Conservation (phyloP, 2,797 vertebrate species). For the Lateolabrax maculatus region DNA sequence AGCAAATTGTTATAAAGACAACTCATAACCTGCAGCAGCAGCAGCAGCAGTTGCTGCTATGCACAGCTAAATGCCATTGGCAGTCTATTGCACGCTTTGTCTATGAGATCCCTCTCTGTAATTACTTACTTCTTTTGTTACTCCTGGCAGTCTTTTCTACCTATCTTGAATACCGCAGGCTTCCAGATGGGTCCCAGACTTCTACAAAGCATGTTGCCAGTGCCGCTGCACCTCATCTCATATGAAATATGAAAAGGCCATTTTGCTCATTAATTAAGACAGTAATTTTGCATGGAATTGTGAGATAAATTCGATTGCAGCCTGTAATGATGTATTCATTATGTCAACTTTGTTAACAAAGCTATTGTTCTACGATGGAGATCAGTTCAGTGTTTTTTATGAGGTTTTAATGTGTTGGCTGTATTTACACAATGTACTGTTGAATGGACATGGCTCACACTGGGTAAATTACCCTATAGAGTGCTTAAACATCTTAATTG, state of each 20-base stretch:
- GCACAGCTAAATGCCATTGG: slow-evolving; percentile 40
- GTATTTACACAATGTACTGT: slow-evolving; percentile 19
- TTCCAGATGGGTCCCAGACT: slow-evolving; percentile 55
- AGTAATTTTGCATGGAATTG: slow-evolving; percentile 9
- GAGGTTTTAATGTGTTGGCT: slow-evolving; percentile 30
- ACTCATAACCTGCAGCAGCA: slow-evolving; percentile 33
- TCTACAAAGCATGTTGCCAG: slow-evolving; percentile 29
- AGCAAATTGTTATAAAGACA: slow-evolving; percentile 22
- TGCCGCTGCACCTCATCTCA: slow-evolving; percentile 19
- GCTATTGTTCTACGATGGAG: slow-evolving; percentile 17
- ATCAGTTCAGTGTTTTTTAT: slow-evolving; percentile 32
- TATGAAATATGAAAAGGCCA: slow-evolving; percentile 35
- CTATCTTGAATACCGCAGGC: slow-evolving; percentile 44
- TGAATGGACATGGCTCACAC: slow-evolving; percentile 26
- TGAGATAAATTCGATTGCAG: slow-evolving; percentile 17
- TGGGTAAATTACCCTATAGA: slow-evolving; percentile 26
- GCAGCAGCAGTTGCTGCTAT: slow-evolving; percentile 34
- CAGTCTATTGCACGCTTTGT: slow-evolving; percentile 52
- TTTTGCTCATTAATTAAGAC: slow-evolving; percentile 30
- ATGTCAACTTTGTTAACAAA: slow-evolving; percentile 12
- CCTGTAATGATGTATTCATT: slow-evolving; percentile 30
- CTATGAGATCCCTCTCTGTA: slow-evolving; percentile 55
- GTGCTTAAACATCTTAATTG: slow-evolving; percentile 44
- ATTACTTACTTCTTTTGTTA: slow-evolving; percentile 69
- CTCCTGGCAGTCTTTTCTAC: slow-evolving; percentile 50